Conservation (phyloP, 2,113 vertebrate species). For the Vulpes ferrilata region DNA sequence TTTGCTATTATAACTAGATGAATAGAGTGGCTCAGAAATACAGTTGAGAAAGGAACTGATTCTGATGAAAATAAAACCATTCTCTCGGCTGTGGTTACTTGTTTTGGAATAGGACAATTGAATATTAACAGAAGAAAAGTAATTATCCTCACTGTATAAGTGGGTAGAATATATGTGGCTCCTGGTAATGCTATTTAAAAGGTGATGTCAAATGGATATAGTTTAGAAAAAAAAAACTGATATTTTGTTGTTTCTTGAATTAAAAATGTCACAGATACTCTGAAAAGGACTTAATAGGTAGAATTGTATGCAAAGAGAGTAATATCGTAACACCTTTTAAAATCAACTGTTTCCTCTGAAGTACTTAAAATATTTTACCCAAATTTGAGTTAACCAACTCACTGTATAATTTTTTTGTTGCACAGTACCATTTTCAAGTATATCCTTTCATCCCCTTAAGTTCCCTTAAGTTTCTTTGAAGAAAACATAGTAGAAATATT, state of each 20-base stretch:
- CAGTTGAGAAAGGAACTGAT: conserved; percentile 6
- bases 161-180: background rate
- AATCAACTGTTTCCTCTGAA: background rate
- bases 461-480: conserved; percentile 40
- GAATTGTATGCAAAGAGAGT: background rate
- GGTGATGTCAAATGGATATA: background rate
- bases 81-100: background rate
- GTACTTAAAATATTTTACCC: conserved; percentile 22
- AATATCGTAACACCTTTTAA: background rate
- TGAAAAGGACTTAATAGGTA: conserved; percentile 29
- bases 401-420: background rate
- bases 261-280: background rate
- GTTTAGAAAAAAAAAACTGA: conserved; percentile 41
- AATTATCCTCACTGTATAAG: background rate
- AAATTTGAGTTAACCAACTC: background rate
- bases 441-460: background rate
- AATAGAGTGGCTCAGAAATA: background rate
- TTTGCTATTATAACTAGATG: background rate
- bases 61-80: conserved; percentile 28
- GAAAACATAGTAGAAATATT: conserved; percentile 8
- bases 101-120: background rate
- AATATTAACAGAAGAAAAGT: conserved; percentile 23
- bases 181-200: background rate
- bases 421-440: background rate
- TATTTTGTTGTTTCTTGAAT: conserved; percentile 1